These are phyloP conservation scores for Euplagia quadripunctaria DNA, from an alignment of 2,888 invertebrate species.

Conservation along the genomic window DNA sequence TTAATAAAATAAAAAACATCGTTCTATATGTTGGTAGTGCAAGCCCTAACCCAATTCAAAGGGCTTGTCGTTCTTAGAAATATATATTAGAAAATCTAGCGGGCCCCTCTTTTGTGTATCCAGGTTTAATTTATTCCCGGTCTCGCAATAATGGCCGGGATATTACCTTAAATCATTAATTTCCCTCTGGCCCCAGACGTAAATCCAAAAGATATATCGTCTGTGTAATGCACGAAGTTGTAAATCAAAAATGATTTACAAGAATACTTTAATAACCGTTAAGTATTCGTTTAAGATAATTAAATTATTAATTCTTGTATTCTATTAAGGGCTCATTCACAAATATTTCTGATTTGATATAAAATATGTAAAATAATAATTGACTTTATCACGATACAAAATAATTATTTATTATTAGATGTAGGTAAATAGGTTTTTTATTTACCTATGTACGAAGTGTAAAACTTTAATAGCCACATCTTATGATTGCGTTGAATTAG, in stretches of 20 bases:
- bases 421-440: no score
- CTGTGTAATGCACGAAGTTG: neutral
- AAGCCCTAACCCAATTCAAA: neutral
- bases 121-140: slow-evolving; percentile 12
- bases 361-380: no score
- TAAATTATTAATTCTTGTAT: neutral
- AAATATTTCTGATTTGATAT: no score
- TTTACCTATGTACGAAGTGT: no score
- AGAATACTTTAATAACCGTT: slow-evolving; percentile 2
- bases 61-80: neutral
- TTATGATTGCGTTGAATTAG: no score
- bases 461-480: no score
- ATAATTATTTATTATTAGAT: no score
- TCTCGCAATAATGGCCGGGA: slow-evolving; percentile 11
- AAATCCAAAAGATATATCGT: slow-evolving; percentile 23
- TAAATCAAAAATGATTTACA: slow-evolving; percentile 19
- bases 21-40: neutral
- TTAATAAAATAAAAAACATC: no score
- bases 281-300: neutral
- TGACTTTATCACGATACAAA: no score
- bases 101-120: slow-evolving; percentile 5
- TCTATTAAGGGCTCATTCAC: neutral
- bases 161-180: slow-evolving; percentile 36
- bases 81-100: neutral
- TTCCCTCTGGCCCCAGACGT: slow-evolving; percentile 23